Evolutionary conservation across 2,797 vertebrate species (phyloP), one percentile per base, ranked within the genome.

Genomic region (Sternarchorhynchus goeldii): DNA sequence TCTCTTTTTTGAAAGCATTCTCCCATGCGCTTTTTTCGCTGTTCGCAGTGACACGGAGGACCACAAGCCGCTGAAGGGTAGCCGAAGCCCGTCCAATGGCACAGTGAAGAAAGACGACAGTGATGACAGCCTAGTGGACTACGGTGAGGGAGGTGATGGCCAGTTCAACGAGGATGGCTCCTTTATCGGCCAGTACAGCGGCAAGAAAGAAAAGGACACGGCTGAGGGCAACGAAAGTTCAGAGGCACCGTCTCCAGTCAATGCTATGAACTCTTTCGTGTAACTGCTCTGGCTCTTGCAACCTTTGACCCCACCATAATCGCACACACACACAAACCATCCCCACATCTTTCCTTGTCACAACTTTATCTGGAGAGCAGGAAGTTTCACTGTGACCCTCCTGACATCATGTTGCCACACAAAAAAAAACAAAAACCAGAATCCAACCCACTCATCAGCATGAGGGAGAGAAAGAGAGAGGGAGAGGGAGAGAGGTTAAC

Each of bases 221-320:
- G 95, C 95, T 0, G 97, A 99, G 93, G 97, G 97, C 88, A 99
- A 99, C 31, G 97, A 99, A 91, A 99, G 97, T 86, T 99, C 97
- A 0, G 97, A 99, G 89, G 97, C 97, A 67, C 97, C 97, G 21
- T 99, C 97, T 86, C 97, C 97, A 1, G 96, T 99, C 91, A 99
- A 99, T 57, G 97, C 97, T 88, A 99, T 98, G 96, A 99, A 99
- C 93, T 99, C 97, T 6, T 98, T 99, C 82, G 96, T 99, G 90
- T 98, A 95, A 91, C 84, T 81, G 78, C 83, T 50, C 45, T 12
- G 10, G 45, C 88, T 87, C 86, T 7, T 36, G 75, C 80, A 39
- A 79, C 78, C 63, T 84, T 80, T 84, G 81, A 84, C 81, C 81
- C 81, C 31, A 50, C 31, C 10, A 36, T 31, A 85, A 83, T 77